These are phyloP conservation scores for Ceryle rudis DNA, from an alignment of 2,797 vertebrate genomes.

Conservation along the genomic window DNA sequence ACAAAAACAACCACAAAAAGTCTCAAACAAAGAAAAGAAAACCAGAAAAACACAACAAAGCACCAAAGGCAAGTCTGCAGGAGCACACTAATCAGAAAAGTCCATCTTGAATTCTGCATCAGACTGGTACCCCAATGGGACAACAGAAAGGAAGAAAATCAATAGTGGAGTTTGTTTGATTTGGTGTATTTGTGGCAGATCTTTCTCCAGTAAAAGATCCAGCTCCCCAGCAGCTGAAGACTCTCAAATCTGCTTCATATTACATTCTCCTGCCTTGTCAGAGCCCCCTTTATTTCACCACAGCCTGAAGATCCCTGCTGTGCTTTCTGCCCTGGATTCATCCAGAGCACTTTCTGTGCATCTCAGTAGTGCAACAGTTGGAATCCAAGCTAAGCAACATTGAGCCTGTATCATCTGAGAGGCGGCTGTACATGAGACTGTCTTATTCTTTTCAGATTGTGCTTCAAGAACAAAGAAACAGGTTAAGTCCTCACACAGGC, in stretches of 20 bases:
- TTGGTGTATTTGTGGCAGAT: not conserved
- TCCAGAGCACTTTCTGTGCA: not conserved
- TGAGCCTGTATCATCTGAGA: not conserved
- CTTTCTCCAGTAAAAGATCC: not conserved
- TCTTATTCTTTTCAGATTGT: rapidly evolving
- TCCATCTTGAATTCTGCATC: not conserved
- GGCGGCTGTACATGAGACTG: not conserved
- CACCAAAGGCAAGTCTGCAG: not conserved
- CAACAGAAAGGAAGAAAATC: not conserved
- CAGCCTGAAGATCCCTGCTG: not conserved
- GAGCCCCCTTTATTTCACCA: not conserved
- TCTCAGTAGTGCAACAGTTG: not conserved
- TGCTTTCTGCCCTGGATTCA: not conserved
- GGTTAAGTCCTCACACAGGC: not conserved
- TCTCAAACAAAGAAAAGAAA: no score
- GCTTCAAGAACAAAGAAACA: not conserved
- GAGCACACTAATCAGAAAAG: not conserved
- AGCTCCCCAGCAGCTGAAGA: not conserved
- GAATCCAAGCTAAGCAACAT: not conserved
- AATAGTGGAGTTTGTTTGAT: not conserved
- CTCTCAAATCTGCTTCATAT: not conserved
- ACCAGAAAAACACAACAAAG: no score
- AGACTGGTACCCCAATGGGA: not conserved
- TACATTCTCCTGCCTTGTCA: not conserved
- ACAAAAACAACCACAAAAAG: no score